phyloP scores from a whole-genome alignment of 2,113 vertebrate species.

The Tupaia tana region DNA sequence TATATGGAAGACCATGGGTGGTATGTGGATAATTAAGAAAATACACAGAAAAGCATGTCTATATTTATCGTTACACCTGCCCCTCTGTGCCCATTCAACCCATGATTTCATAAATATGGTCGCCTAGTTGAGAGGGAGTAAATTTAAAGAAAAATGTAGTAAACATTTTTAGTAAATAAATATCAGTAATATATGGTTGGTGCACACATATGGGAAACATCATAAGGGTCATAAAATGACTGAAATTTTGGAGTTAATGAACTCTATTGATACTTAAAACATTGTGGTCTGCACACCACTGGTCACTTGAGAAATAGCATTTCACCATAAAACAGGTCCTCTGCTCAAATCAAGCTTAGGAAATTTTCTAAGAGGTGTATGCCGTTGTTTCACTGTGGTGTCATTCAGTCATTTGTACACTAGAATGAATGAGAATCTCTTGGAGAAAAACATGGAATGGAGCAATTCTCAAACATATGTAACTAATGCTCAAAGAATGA shows the following conservation, averaged over 20 bases:
- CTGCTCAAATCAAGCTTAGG: not conserved
- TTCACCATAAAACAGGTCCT: not conserved
- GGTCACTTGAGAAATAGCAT: not conserved
- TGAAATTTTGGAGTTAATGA: not conserved
- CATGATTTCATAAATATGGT: not conserved
- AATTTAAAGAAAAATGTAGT: not conserved
- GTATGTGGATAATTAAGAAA: not conserved
- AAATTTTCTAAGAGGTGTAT: not conserved
- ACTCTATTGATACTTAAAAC: not conserved
- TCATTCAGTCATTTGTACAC: not conserved
- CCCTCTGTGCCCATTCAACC: not conserved
- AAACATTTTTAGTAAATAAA: constrained; percentile 19
- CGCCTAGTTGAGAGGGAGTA: not conserved
- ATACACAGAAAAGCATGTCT: not conserved
- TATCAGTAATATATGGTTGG: not conserved
- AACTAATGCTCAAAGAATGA: not conserved
- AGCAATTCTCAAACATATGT: not conserved
- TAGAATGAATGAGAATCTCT: not conserved
- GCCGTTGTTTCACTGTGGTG: not conserved
- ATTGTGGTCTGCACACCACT: not conserved
- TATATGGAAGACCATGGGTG: not conserved
- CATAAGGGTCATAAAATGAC: not conserved
- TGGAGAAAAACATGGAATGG: not conserved
- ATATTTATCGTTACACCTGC: not conserved
- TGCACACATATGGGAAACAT: not conserved